Evolutionary conservation across 2,888 invertebrate species (phyloP).

Genomic region (Agriopis aurantiaria): DNA sequence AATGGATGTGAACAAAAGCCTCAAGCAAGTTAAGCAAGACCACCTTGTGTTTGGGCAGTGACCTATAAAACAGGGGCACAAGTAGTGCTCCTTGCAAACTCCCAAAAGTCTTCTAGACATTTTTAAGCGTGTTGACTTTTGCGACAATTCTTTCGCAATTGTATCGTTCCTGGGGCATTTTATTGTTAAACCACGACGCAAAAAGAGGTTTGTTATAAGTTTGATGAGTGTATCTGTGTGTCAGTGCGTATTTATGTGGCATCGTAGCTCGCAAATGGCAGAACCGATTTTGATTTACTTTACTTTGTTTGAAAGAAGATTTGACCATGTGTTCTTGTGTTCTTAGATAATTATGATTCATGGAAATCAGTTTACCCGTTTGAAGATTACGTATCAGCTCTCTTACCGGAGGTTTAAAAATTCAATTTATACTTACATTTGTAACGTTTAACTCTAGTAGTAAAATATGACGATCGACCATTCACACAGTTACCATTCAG

Average conservation of each 20-base stretch:
- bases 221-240: too few relatives aligned
- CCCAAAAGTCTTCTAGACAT: conserved; percentile 23
- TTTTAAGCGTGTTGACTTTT: conserved; percentile 17
- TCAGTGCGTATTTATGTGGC: too few relatives aligned
- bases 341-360: too few relatives aligned
- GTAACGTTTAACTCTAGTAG: conserved; percentile 29
- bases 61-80: conserved; percentile 18
- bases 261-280: too few relatives aligned
- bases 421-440: neutral
- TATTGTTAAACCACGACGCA: conserved; percentile 5
- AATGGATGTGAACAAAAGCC: conserved; percentile 5
- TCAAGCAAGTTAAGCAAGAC: neutral
- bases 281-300: too few relatives aligned
- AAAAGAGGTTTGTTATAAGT: too few relatives aligned
- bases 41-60: conserved; percentile 11
- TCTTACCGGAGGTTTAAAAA: too few relatives aligned
- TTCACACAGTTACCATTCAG: too few relatives aligned
- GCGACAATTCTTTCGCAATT: conserved; percentile 13
- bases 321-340: too few relatives aligned
- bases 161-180: conserved; percentile 25
- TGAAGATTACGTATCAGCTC: too few relatives aligned
- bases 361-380: too few relatives aligned
- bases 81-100: conserved; percentile 11
- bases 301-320: too few relatives aligned
- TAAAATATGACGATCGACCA: conserved; percentile 3